Percentiles rank a stretch among this genome's conserved stretches.
These are phyloP conservation scores for Aurelia aurita DNA, from an alignment of 30 jellyfish, hydroid and myxozoan species.

Conservation along the genomic window DNA sequence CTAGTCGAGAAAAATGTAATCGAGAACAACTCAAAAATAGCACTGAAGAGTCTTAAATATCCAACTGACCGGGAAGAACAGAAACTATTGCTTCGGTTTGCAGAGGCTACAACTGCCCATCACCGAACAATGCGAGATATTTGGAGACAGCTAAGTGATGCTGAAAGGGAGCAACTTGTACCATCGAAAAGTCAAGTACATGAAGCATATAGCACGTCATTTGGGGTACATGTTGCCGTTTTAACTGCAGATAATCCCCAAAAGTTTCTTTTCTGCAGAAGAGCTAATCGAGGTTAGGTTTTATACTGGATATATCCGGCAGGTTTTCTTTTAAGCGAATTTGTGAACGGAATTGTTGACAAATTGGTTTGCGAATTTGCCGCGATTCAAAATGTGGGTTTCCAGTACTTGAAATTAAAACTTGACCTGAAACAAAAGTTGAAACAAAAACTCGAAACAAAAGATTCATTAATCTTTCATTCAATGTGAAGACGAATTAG, in stretches of 20 bases:
- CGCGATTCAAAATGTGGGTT: too few species aligned
- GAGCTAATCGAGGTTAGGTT: conserved; percentile 77
- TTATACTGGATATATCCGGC: too few species aligned
- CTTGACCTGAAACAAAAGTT: too few species aligned
- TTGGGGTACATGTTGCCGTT: conserved; percentile 89
- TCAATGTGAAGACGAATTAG: too few species aligned
- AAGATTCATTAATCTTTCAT: too few species aligned
- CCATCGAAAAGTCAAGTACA: conserved; percentile 76
- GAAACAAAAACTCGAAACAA: too few species aligned
- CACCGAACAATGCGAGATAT: conserved; percentile 87
- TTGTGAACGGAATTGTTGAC: too few species aligned
- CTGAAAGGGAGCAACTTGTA: conserved; percentile 59
- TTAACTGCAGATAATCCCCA: conserved; percentile 83
- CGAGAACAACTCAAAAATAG: conserved; percentile 78
- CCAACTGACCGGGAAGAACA: conserved; percentile 79
- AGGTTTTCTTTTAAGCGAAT: too few species aligned
- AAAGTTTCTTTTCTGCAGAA: conserved; percentile 76
- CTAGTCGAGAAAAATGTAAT: conserved; percentile 67
- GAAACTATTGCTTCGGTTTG: conserved; percentile 56
- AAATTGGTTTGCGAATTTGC: too few species aligned
- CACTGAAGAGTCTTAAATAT: conserved; percentile 52
- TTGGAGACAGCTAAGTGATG: conserved; percentile 75
- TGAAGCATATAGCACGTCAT: conserved; percentile 81
- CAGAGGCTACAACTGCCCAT: conserved; percentile 84
- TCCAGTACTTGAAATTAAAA: too few species aligned